Evolutionary conservation across 1,140 invertebrate species (phyloP).

Genomic region (Heliconius himera): DNA sequence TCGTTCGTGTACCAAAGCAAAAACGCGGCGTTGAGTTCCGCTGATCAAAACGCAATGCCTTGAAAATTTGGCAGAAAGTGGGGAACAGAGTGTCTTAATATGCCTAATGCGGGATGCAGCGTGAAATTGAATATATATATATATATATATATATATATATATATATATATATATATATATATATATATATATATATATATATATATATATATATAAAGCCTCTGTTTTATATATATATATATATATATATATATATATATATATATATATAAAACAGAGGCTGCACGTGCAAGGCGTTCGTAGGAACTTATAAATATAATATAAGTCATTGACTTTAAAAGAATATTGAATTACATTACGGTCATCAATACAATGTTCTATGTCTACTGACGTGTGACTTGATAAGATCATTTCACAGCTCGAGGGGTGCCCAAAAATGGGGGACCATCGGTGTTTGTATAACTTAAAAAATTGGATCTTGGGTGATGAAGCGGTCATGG

Average conservation of each 20-base stretch:
- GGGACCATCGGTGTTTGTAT: too few species aligned
- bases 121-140: too few species aligned
- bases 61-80: background rate
- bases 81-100: background rate
- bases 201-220: too few species aligned
- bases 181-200: too few species aligned
- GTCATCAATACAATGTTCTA: conserved; percentile 6
- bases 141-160: too few species aligned
- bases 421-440: background rate
- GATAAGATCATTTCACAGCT: conserved; percentile 27
- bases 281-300: background rate
- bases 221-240: too few species aligned
- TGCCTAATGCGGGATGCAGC: background rate
- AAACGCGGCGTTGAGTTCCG: background rate
- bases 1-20: background rate
- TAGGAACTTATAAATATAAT: conserved; percentile 1
- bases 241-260: too few species aligned
- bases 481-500: too few species aligned
- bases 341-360: conserved; percentile 32
- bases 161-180: too few species aligned
- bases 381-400: conserved; percentile 25
- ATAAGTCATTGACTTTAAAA: conserved; percentile 32
- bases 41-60: background rate
- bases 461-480: too few species aligned
- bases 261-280: background rate